These are phyloP conservation scores for Protodeltote pygarga DNA, from an alignment of 2,888 invertebrate species.

Conservation along the genomic window DNA sequence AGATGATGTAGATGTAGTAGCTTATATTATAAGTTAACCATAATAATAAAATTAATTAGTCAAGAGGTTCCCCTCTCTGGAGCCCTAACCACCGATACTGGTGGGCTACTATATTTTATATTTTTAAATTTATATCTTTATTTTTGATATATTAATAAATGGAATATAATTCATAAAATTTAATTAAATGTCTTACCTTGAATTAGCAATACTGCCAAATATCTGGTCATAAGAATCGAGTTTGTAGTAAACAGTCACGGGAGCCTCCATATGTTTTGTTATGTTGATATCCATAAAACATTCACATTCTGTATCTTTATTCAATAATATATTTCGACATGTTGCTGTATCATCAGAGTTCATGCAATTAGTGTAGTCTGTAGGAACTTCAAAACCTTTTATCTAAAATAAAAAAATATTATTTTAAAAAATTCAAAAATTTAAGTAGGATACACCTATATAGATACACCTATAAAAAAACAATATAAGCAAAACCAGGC, in stretches of 20 bases:
- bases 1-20: too few relatives aligned
- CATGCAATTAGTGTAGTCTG: conserved; percentile 24
- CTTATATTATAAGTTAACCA: too few relatives aligned
- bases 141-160: neutral
- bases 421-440: neutral
- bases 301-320: neutral
- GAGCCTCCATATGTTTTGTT: neutral
- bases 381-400: neutral
- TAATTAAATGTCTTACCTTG: conserved; percentile 18
- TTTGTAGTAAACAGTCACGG: conserved; percentile 29
- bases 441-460: too few relatives aligned
- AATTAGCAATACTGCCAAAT: neutral
- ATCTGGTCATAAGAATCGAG: conserved; percentile 17
- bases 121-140: too few relatives aligned
- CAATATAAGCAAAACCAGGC: too few relatives aligned
- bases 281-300: conserved; percentile 5
- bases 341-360: accelerated
- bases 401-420: conserved; percentile 14
- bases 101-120: too few relatives aligned
- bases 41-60: too few relatives aligned
- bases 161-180: neutral
- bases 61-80: too few relatives aligned
- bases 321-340: conserved; percentile 10
- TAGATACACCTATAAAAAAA: neutral
- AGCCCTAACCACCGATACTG: too few relatives aligned